These are phyloP conservation scores for Erithacus rubecula DNA, from an alignment of 2,797 vertebrate species.

Conservation along the genomic window DNA sequence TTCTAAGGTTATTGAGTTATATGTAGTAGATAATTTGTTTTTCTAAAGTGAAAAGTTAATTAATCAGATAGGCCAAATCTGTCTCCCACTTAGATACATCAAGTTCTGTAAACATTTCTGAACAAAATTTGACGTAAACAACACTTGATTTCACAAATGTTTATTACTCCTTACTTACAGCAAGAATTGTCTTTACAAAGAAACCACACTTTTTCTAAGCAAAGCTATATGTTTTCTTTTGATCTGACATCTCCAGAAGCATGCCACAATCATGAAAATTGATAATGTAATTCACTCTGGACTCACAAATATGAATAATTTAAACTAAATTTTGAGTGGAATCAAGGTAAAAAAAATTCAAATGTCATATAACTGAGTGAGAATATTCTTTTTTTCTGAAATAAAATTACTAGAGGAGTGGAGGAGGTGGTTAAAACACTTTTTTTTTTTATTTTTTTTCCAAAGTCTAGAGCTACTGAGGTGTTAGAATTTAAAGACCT, in stretches of 20 bases:
- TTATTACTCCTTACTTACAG: not conserved
- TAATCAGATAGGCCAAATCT: not conserved
- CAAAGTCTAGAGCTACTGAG: not conserved
- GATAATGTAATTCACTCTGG: not conserved
- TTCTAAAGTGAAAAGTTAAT: not conserved
- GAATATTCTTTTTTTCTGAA: not conserved
- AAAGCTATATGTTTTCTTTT: not conserved
- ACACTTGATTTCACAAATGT: not conserved
- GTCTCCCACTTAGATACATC: not conserved
- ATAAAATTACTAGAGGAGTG: not conserved
- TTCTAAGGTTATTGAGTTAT: not conserved
- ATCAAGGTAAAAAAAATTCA: not conserved
- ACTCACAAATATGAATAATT: not conserved
- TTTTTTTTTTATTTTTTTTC: not conserved
- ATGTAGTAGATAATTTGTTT: not conserved
- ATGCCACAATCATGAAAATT: not conserved
- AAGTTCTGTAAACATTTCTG: not conserved
- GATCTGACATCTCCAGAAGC: not conserved
- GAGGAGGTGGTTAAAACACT: not conserved
- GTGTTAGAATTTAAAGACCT: not conserved
- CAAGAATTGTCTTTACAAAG: not conserved
- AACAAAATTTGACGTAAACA: not conserved
- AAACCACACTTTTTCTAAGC: not conserved
- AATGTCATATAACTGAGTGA: not conserved
- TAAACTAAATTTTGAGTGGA: not conserved